Conservation (phyloP, 2,888 invertebrate species). For the Melolontha melolontha region DNA sequence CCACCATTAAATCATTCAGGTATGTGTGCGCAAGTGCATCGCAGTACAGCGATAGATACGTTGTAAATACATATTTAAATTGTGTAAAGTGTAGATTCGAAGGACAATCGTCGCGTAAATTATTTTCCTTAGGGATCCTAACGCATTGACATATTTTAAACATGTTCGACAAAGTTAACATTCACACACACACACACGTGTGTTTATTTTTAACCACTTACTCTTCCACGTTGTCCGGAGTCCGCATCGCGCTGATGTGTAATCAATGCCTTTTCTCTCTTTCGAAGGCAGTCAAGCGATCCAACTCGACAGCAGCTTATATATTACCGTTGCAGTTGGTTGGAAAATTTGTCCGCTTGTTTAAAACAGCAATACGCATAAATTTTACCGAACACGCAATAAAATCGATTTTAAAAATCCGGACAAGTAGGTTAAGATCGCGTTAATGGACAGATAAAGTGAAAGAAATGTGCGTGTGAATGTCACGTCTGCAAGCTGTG, state of each 20-base stretch:
- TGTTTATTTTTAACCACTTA: background rate
- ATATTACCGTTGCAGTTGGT: constrained; percentile 30
- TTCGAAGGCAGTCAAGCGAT: background rate
- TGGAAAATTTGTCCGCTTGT: constrained; percentile 33
- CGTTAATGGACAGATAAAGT: constrained; percentile 30
- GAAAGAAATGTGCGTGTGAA: constrained; percentile 14
- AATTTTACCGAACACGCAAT: constrained; percentile 38
- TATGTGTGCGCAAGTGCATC: too few species aligned
- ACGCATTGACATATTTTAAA: too few species aligned
- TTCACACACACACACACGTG: too few species aligned
- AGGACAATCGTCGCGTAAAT: too few species aligned
- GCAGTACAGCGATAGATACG: too few species aligned
- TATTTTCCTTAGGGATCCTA: too few species aligned
- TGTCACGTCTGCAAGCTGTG: constrained; percentile 3
- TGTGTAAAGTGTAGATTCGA: too few species aligned
- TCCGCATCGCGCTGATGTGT: background rate
- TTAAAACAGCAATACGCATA: constrained; percentile 27
- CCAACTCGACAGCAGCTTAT: constrained; percentile 9
- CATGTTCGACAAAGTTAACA: too few species aligned
- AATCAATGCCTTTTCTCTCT: constrained; percentile 2
- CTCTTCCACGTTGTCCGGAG: background rate
- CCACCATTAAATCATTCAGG: too few species aligned
- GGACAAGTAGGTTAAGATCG: constrained; percentile 40
- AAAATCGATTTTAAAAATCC: constrained; percentile 38
- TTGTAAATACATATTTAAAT: too few species aligned